Conservation (phyloP, 2,888 invertebrate genomes). For the Athrips mouffetella region DNA sequence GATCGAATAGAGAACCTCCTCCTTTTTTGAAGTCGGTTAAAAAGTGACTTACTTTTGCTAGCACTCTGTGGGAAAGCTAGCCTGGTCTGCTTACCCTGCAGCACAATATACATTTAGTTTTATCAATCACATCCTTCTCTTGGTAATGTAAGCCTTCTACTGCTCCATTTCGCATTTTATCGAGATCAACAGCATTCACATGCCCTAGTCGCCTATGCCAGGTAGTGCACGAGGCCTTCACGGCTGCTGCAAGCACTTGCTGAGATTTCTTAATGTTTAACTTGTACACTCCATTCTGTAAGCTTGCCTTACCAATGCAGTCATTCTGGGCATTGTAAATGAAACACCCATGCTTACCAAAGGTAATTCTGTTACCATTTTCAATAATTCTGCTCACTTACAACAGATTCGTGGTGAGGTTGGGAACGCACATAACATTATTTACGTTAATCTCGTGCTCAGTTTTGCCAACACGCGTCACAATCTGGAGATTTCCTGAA, state of each 20-base stretch:
- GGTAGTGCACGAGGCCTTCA: background rate
- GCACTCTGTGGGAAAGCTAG: constrained; percentile 27
- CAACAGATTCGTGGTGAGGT: constrained; percentile 25
- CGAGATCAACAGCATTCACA: constrained; percentile 17
- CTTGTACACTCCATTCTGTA: constrained; percentile 18
- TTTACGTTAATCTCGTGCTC: background rate
- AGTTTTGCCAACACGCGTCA: constrained; percentile 4
- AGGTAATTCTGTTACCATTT: constrained; percentile 20
- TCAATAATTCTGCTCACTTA: constrained; percentile 23
- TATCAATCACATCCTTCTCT: constrained; percentile 13
- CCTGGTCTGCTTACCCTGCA: constrained; percentile 33
- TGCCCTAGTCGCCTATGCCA: constrained; percentile 23
- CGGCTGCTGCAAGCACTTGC: background rate
- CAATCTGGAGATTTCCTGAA: constrained; percentile 10
- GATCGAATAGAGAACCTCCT: too few species aligned
- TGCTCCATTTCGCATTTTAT: constrained; percentile 21
- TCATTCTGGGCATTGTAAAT: constrained; percentile 21
- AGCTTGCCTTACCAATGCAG: constrained; percentile 15
- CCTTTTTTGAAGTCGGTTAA: too few species aligned
- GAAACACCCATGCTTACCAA: constrained; percentile 18
- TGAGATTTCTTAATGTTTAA: background rate
- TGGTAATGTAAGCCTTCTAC: constrained; percentile 19
- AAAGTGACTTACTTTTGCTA: constrained; percentile 23
- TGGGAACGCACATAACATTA: constrained; percentile 26
- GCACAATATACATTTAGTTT: constrained; percentile 19